Base-by-base conservation (phyloP, 2,888 invertebrate genomes). In the Ypsolopha sequella region DNA sequence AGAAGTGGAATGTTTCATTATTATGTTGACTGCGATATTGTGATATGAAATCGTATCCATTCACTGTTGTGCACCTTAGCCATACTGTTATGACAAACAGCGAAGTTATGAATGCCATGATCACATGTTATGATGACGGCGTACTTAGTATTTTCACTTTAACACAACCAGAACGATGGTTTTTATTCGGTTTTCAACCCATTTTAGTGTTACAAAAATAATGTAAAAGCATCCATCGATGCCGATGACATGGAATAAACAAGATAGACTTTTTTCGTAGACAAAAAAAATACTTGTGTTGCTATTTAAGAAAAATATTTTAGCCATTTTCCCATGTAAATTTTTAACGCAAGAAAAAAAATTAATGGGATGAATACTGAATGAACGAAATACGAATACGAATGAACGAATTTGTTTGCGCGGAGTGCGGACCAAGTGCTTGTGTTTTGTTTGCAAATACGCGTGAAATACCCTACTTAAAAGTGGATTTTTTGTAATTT, bases 31-130 rank as follows among this genome's bases (percentile, higher is more conserved):
- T 76, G 50, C 86, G 87, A 71, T 87, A 87, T 68, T 78, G 80
- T 65, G 87, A 85, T 77, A 87, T 77, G 67, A 87, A 85, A 61
- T 87, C 84, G 70, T 81, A 80, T 64, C 84, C 80, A 62, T 77
- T 73, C 62, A 79, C 82, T 73, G 76, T 76, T 75, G 80, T 76
- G 69, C 73, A 76, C 65, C 65, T 76, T 70, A 85, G 79, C 78
- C 82, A 80, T 68, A 84, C 67, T 77, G 76, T 76, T 81, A 81
- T 80, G 73, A 81, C 69, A 77, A 82, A 80, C 68, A 81, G 65
- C 62, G 70, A 70, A 60, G 64, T 71, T 60, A 67, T 65, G 63
- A 72, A 62, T 63, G 84, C 85, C 86, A 86, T 86, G 69, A 73
- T 86, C 74, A 80, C 86, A 86, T 86, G 67, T 76, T 86, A 75